Percentiles rank a stretch among this genome's conserved stretches.
Conservation (phyloP, 1,140 invertebrate species). For the Leptestheria dahalacensis region DNA sequence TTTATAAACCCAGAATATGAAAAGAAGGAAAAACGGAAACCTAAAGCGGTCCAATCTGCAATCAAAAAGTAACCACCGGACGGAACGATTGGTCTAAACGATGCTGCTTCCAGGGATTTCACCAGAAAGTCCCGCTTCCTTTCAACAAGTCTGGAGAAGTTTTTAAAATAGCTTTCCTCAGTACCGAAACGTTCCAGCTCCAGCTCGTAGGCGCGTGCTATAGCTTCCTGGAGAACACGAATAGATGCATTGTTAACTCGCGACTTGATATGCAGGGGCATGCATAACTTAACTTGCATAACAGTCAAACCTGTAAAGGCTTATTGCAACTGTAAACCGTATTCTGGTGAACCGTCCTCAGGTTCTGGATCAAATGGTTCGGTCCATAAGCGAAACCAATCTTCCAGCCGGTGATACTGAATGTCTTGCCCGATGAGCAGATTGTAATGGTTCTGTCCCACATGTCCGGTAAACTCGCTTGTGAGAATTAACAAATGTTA, state of each 20-base stretch:
- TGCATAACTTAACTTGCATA: too few species aligned
- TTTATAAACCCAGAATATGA: too few species aligned
- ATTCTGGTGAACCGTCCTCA: constrained; percentile 86
- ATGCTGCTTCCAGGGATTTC: constrained; percentile 54
- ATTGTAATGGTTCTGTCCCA: constrained; percentile 95
- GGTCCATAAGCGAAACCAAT: constrained; percentile 93
- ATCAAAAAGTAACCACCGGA: constrained; percentile 95
- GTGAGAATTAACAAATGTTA: neutral
- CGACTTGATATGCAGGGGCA: too few species aligned
- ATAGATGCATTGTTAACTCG: too few species aligned
- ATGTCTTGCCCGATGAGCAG: constrained; percentile 94
- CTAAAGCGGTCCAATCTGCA: constrained; percentile 71
- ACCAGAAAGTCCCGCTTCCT: constrained; percentile 74
- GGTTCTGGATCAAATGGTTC: constrained; percentile 54
- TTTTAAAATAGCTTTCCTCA: constrained; percentile 72
- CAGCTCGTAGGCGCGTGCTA: constrained; percentile 43
- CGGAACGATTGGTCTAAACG: constrained; percentile 83
- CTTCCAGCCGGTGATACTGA: constrained; percentile 95
- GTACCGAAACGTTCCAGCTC: constrained; percentile 54
- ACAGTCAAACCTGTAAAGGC: constrained; percentile 48
- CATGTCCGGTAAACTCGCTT: constrained; percentile 88
- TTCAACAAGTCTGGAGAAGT: constrained; percentile 55
- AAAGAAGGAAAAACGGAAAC: constrained; percentile 30
- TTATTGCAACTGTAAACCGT: constrained; percentile 80
- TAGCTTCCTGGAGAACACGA: neutral